Base-by-base conservation (phyloP, 2,888 invertebrate species). In the Ceraclea dissimilis region DNA sequence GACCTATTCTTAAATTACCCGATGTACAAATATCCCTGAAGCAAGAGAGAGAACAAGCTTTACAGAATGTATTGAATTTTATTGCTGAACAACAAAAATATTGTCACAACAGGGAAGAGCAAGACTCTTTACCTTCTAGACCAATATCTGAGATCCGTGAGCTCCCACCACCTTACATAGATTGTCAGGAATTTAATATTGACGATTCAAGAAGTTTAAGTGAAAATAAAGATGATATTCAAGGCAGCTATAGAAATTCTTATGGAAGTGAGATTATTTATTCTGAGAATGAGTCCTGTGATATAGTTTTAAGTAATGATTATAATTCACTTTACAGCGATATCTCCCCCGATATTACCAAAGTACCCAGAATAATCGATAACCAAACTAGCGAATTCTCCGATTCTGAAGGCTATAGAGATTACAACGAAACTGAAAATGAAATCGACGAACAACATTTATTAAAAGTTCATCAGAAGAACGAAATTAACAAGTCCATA, bases 31-130 rank as follows among this genome's bases (percentile, higher is more conserved):
- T 74, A 16, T 71, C 76, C 69, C 73, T 73, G 11, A 65, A 75
- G 47, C 79, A 82, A 54, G 86, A 86, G 62, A 75, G 85, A 49
- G 86, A 86, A 67, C 81, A 82, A 64, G 83, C 86, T 0, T 72
- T 87, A 26, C 86, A 87, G 66, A 87, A 83, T 65, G 87, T 88
- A 1, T 73, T 88, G 4, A 82, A 84, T 57, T 88, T 88, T 68
- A 86, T 88, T 63, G 86, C 86, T 2, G 87, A 88, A 64, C 87
- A 88, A 67, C 86, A 87, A 65, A 84, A 85, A 67, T 87, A 86
- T 67, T 83, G 81, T 64, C 75, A 79, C 51, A 77, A 78, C 62
- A 72, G 81, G 63, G 83, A 83, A 66, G 78, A 79, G 59, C 74
- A 78, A 49, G 81, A 82, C 65, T 79, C 80, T 8, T 68, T 78